phyloP scores from a whole-genome alignment of 2,797 vertebrate species.

The Astyanax mexicanus region DNA sequence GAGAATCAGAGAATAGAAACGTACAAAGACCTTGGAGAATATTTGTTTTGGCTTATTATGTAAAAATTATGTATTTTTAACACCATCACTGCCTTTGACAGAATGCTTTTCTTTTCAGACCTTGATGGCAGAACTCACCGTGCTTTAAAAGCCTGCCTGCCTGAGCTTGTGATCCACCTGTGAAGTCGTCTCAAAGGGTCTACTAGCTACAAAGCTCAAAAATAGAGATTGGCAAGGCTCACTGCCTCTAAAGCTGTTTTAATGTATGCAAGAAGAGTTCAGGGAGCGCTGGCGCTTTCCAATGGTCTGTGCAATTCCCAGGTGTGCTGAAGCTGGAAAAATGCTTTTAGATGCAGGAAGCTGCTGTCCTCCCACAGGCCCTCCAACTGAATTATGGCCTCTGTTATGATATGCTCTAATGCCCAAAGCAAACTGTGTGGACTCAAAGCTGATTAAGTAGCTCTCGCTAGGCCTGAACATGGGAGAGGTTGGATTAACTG shows the following conservation, averaged over 20 bases:
- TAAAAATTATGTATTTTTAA: conserved; percentile 43
- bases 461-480: conserved; percentile 5
- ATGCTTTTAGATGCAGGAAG: conserved; percentile 47
- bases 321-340: conserved; percentile 36
- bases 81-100: conserved; percentile 16
- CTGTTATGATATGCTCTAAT: conserved; percentile 48
- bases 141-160: conserved; percentile 5
- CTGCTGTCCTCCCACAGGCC: conserved; percentile 30
- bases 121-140: conserved; percentile 15
- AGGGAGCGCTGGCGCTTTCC: conserved; percentile 31
- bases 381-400: conserved; percentile 31
- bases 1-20: conserved; percentile 9
- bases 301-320: conserved; percentile 40
- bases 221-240: conserved; percentile 7
- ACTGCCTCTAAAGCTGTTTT: conserved; percentile 9
- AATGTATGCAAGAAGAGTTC: conserved; percentile 33
- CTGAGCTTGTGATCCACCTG: conserved; percentile 22
- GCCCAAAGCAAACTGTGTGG: conserved; percentile 34
- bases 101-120: conserved; percentile 33
- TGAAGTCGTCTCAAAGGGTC: conserved; percentile 28
- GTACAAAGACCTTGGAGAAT: neutral
- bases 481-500: conserved; percentile 2
- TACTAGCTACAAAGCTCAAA: conserved; percentile 22
- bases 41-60: conserved; percentile 10
- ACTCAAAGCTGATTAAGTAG: conserved; percentile 41